Evolutionary conservation across 2,113 vertebrate genomes (phyloP), one percentile per base, ranked within the genome.

Genomic region (Megaleporinus macrocephalus): DNA sequence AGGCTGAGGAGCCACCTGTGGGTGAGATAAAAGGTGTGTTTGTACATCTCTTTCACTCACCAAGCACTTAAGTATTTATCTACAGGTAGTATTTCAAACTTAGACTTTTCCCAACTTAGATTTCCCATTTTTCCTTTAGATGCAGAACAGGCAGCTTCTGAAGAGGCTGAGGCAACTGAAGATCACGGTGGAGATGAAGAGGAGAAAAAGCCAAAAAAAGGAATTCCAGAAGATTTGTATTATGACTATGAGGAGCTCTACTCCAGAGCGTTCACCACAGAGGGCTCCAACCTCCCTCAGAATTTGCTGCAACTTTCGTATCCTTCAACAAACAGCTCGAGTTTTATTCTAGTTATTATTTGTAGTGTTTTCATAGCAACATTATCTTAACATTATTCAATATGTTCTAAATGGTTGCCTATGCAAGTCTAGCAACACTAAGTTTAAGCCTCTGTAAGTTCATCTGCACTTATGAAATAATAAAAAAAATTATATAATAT

Each of bases 221-320:
- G 20, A 3, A 91, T 95, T 2, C 83, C 93, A 0, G 91, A 91
- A 71, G 93, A 77, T 61, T 93, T 92, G 86, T 94, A 87, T 90
- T 99, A 97, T 16, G 27, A 93, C 0, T 94, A 94, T 79, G 89
- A 88, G 12, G 93, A 96, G 11, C 82, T 98, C 36, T 87, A 3
- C 87, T 96, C 96, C 13, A 82, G 51, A 84, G 94, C 97, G 0
- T 94, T 84, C 86, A 85, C 96, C 79, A 93, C 95, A 20, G 86
- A 90, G 0, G 87, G 92, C 62, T 94, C 93, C 3, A 88, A 82
- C 22, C 95, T 99, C 86, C 92, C 96, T 0, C 74, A 88, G 76
- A 79, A 96, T 81, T 89, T 98, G 65, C 95, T 99, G 65, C 88
- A 83, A 44, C 91, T 98, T 10, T 89, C 89, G 97, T 98, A 99